These are phyloP conservation scores for Muraenolepis orangiensis DNA, from an alignment of 2,797 vertebrate genomes.

Conservation along the genomic window DNA sequence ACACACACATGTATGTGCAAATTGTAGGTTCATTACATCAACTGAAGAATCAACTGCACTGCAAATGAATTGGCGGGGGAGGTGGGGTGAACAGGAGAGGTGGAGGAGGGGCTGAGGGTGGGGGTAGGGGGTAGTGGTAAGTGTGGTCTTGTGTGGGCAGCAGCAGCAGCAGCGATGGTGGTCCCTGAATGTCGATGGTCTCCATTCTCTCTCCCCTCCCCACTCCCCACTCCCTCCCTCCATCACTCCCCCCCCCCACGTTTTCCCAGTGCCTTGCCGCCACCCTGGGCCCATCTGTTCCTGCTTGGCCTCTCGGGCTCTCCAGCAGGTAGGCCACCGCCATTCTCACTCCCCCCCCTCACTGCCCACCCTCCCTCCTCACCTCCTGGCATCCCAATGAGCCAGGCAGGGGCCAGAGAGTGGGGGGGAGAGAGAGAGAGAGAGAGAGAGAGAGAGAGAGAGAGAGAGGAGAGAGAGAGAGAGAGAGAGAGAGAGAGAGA, in stretches of 20 bases:
- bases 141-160: constrained; percentile 70
- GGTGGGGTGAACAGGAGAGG: constrained; percentile 39
- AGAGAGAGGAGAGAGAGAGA: not conserved
- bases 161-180: constrained; percentile 77
- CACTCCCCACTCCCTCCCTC: constrained; percentile 51
- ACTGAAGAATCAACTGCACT: constrained; percentile 60
- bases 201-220: constrained; percentile 48
- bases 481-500: not conserved
- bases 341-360: constrained; percentile 25
- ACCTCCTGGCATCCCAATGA: constrained; percentile 58
- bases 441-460: not conserved
- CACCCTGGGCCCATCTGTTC: constrained; percentile 76
- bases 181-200: constrained; percentile 68
- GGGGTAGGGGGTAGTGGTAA: constrained; percentile 49
- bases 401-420: constrained; percentile 20
- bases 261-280: constrained; percentile 53
- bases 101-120: constrained; percentile 35
- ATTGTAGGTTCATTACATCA: constrained; percentile 73
- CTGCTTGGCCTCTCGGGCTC: constrained; percentile 67
- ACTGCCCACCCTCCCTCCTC: constrained; percentile 39
- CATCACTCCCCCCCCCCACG: constrained; percentile 49
- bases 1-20: constrained; percentile 69
- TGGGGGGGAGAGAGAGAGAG: not conserved
- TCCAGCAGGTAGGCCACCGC: constrained; percentile 67
- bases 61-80: constrained; percentile 69